Base-by-base conservation (phyloP, 2,888 invertebrate species). In the Drosophila demipolita region DNA sequence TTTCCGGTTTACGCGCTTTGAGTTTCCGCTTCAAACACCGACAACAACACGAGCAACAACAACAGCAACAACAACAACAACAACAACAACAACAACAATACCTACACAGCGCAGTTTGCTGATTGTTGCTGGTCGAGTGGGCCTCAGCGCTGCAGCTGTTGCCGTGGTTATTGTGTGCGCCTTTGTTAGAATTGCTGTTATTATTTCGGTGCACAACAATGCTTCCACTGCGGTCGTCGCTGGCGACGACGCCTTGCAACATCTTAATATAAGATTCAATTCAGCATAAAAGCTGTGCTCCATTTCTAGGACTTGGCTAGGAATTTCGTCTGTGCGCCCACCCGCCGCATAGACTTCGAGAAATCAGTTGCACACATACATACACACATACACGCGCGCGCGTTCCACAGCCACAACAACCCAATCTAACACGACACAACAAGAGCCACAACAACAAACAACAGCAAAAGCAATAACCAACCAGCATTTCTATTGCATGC, bases 1-100 rank as follows among this genome's bases (percentile, higher is more conserved):
- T 87, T 87, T 87, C 87, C 87, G 87, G 87, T 87, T 87, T 89
- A 87, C 87, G 87, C 87, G 87, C 89, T 87, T 89, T 87, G 87
- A 79, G 87, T 89, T 87, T 87, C 87, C 87, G 87, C 87, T 84
- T 84, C 83, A 79, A 87, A 58, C 88, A 77, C 79, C 84, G 73
- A 63, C 81, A 79, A 75, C 87, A 74, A 48, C 53, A 52, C 48
- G 48, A 42, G 20, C 70, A 66, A 15, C 64, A 57, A 45, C 45
- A 77, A 75, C 80, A 73, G 60, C 75, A 78, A 73, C 83, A 87
- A 58, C 88, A 77, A 78, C 84, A 72, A 59, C 77, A 79, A 73
- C 87, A 74, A 17, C 66, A 66, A 20, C 53, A 62, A 49, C 60
- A 61, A 52, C 52, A 38, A 64, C 33, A 53, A 53, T 54, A 42